These are phyloP conservation scores for Panthera tigris DNA, from an alignment of 2,113 vertebrate genomes.

Conservation along the genomic window DNA sequence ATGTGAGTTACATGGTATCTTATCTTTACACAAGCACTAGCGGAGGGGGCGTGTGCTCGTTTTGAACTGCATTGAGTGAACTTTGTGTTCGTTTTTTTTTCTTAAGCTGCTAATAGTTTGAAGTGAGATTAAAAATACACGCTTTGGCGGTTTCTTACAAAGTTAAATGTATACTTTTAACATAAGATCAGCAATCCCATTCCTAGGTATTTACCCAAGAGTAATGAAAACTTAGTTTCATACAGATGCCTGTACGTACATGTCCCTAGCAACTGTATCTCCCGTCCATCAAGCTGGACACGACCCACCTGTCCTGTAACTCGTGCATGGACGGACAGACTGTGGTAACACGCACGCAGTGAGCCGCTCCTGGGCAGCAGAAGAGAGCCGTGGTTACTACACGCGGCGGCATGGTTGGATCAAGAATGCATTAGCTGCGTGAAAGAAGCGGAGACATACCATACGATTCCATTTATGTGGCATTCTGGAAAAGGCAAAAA, in stretches of 20 bases:
- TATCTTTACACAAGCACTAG: background rate
- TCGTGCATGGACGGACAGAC: background rate
- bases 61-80: background rate
- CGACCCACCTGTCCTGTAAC: background rate
- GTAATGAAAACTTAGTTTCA: background rate
- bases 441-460: background rate
- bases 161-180: background rate
- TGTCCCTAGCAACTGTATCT: background rate
- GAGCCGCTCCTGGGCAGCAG: background rate
- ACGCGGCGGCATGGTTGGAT: rapidly evolving
- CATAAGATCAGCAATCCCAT: background rate
- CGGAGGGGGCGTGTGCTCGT: background rate
- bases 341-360: rapidly evolving
- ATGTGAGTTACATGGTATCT: background rate
- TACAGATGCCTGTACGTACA: background rate
- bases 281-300: background rate
- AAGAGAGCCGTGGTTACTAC: background rate
- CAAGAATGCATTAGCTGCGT: background rate
- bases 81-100: background rate
- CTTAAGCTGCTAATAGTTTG: background rate
- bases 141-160: background rate
- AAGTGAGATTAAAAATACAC: background rate
- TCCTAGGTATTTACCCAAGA: background rate
- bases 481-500: background rate
- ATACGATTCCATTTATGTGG: background rate